These are phyloP conservation scores for Apostichopus leukothele DNA, from an alignment of 53 echinoderm and acorn worm genomes.

Conservation along the genomic window DNA sequence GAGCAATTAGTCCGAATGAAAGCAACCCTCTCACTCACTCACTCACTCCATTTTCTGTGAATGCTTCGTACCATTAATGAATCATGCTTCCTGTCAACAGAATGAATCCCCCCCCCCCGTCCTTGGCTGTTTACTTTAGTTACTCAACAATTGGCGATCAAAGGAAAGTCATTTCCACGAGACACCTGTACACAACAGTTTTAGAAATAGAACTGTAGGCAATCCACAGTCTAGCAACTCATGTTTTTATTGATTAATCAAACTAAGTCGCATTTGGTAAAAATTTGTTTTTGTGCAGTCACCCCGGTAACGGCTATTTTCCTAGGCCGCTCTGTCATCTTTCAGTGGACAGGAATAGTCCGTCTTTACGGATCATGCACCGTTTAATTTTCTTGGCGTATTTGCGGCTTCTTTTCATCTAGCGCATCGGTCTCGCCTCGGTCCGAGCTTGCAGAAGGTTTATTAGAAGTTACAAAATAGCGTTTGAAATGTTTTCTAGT, in stretches of 20 bases:
- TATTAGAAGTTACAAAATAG: too few relatives aligned
- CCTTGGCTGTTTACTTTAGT: background rate
- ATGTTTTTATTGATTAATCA: constrained; percentile 28
- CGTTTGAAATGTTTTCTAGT: too few relatives aligned
- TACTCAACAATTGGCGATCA: background rate
- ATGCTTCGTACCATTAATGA: too few relatives aligned
- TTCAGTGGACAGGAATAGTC: background rate
- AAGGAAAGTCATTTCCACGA: background rate
- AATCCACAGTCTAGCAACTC: constrained; percentile 1
- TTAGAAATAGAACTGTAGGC: background rate
- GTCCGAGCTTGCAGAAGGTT: too few relatives aligned
- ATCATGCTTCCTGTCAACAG: background rate
- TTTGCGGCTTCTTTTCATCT: background rate
- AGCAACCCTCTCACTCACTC: too few relatives aligned
- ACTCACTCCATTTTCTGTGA: too few relatives aligned
- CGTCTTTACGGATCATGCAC: background rate
- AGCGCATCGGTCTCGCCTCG: background rate
- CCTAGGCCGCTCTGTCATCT: background rate
- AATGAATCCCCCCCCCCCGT: background rate
- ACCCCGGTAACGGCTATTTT: background rate
- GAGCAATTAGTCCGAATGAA: too few relatives aligned
- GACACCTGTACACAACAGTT: background rate
- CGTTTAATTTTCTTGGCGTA: background rate
- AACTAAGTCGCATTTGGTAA: background rate
- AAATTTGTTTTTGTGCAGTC: constrained; percentile 1